Conservation (phyloP, 1,140 invertebrate species). For the Paraescarpia echinospica region DNA sequence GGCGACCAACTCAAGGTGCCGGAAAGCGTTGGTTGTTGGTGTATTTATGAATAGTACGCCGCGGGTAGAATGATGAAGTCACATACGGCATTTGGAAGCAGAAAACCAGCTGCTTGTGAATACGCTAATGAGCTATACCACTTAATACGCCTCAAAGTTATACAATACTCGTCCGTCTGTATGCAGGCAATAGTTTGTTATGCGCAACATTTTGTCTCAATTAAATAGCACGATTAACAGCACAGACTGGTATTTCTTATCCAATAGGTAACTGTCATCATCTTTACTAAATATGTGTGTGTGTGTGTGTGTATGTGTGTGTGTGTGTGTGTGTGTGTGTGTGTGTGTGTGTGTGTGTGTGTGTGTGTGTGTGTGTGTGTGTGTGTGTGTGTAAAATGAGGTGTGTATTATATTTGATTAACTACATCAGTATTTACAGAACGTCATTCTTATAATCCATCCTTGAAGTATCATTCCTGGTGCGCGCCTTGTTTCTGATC, state of each 20-base stretch:
- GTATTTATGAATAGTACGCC: neutral
- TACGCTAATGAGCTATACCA: neutral
- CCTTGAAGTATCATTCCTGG: neutral
- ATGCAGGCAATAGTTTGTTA: neutral
- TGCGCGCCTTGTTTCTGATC: too few species aligned
- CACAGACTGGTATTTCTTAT: neutral
- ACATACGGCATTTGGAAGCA: neutral
- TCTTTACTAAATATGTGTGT: too few species aligned
- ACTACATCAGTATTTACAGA: neutral
- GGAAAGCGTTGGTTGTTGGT: neutral
- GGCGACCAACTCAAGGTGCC: neutral
- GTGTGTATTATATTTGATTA: too few species aligned
- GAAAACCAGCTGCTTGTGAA: neutral
- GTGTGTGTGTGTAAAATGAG: too few species aligned
- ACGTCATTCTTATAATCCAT: neutral
- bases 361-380: too few species aligned
- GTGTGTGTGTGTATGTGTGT: too few species aligned
- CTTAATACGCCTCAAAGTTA: neutral
- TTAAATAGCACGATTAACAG: neutral
- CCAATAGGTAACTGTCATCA: too few species aligned
- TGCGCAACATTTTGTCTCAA: neutral
- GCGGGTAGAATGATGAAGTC: neutral
- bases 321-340: too few species aligned
- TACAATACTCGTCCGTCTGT: neutral
- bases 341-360: too few species aligned